phyloP scores from a whole-genome alignment of 2,888 invertebrate genomes.

The Rhimphoctona megacephalus region DNA sequence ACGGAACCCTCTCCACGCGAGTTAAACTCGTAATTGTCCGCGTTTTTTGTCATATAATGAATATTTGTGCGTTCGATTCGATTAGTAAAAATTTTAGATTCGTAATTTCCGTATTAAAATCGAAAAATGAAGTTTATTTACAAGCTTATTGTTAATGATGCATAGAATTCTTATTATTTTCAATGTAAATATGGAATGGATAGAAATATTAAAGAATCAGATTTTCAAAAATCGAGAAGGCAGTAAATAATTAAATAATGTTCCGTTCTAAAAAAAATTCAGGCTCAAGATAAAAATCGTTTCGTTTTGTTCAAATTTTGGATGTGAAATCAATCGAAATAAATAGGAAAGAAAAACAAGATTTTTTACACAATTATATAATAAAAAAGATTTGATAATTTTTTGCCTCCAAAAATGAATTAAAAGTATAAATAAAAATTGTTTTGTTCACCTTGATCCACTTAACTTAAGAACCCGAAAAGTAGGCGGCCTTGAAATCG shows the following conservation, averaged over 20 bases:
- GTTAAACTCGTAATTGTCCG: too few relatives aligned
- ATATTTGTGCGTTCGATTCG: neutral
- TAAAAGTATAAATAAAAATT: neutral
- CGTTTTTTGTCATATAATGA: too few relatives aligned
- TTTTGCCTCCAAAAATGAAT: neutral
- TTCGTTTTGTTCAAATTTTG: too few relatives aligned
- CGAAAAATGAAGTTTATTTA: neutral
- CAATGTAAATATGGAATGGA: neutral
- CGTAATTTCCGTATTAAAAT: neutral
- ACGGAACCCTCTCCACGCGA: too few relatives aligned
- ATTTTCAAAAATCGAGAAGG: neutral
- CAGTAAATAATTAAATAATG: neutral
- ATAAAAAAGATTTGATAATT: neutral
- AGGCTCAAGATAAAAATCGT: neutral
- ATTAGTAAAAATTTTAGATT: neutral
- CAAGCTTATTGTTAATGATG: too few relatives aligned
- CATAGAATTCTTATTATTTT: neutral
- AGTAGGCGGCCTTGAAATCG: neutral
- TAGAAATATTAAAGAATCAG: neutral
- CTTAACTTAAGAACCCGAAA: neutral
- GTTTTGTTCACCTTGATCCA: neutral
- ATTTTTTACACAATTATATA: neutral
- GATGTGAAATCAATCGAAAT: neutral
- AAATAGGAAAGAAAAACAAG: neutral
- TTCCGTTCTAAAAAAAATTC: neutral